Evolutionary conservation across 1,140 invertebrate species (phyloP), one percentile per base, ranked within the genome.

Genomic region (Tetramorium simillimum): DNA sequence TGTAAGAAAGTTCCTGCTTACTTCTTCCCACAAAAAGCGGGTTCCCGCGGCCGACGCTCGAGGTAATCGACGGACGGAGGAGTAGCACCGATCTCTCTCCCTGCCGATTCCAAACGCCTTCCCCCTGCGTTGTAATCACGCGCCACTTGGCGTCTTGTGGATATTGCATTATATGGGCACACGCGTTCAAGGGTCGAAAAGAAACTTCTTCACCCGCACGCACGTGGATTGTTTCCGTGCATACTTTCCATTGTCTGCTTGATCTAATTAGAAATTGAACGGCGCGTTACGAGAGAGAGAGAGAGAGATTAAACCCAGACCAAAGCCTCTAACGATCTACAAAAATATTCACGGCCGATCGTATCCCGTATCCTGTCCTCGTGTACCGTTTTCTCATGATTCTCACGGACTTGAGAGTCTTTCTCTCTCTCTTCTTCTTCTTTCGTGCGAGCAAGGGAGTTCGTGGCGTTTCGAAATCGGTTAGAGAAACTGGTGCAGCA

Each of bases 401-500:
- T 90, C 89, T 90, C 88, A 89, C 88, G 86, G 70, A 56, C 67
- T 72, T 62, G 73, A 69, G 12, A 33, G 33, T 49, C 40, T 46
- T 9, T n/a, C 53, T 58, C n/a, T 49, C 28, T 37, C 12, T 9
- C 21, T 82, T 49, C 28, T 37, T 18, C 14, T 16, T 82, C 53
- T 67, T n/a, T 43, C 63, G 18, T 46, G 28, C 9, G 24, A 43
- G 12, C 21, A 21, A 73, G 40, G 37, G 67, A 16, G 10, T 58
- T 16, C 40, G 14, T 33, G 58, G 28, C 65, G 75, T 65, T 82
- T 80, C 63, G 86, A 90, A 90, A 90, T 90, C 89, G 89, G 89
- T 90, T 89, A 88, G 89, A 63, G 89, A 90, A 90, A 90, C 86
- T 90, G 70, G 89, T 90, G 86, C 89, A 90, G 63, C 76, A 58